A percentile compares a stretch with the other conserved stretches of the same genome.
These are phyloP conservation scores for Lepus timidus DNA, from an alignment of 2,113 vertebrate species.

Conservation along the genomic window DNA sequence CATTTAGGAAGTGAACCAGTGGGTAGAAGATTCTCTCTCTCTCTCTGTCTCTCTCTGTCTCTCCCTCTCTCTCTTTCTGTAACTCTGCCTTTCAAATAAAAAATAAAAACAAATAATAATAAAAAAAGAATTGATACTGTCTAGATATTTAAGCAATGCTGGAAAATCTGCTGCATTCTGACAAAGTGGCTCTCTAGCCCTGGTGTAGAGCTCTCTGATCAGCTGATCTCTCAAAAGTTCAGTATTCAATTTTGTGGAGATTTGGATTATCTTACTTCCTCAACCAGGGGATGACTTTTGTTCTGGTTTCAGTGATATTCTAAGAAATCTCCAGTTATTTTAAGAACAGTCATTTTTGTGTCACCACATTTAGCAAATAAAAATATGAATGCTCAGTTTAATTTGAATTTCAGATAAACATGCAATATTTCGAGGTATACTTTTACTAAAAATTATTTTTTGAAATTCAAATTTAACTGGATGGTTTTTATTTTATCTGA, in stretches of 20 bases:
- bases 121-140: background rate
- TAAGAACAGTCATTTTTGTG: slow-evolving; percentile 41
- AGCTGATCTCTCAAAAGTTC: background rate
- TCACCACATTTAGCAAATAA: slow-evolving; percentile 72
- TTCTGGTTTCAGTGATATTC: slow-evolving; percentile 58
- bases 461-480: slow-evolving; percentile 63
- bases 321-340: slow-evolving; percentile 69
- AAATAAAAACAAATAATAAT: too few relatives aligned
- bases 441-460: slow-evolving; percentile 52
- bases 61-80: too few relatives aligned
- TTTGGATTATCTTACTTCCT: slow-evolving; percentile 32
- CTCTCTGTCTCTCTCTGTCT: too few relatives aligned
- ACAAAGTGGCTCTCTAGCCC: background rate
- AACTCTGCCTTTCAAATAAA: too few relatives aligned
- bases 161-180: background rate
- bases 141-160: background rate
- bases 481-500: slow-evolving; percentile 50
- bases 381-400: slow-evolving; percentile 50
- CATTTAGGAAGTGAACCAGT: too few relatives aligned
- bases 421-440: slow-evolving; percentile 33
- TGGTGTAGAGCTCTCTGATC: background rate
- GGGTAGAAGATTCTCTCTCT: too few relatives aligned
- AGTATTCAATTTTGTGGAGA: background rate
- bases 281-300: slow-evolving; percentile 48
- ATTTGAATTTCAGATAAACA: slow-evolving; percentile 76